These are phyloP conservation scores for Machimus atricapillus DNA, from an alignment of 2,888 invertebrate species.

Conservation along the genomic window DNA sequence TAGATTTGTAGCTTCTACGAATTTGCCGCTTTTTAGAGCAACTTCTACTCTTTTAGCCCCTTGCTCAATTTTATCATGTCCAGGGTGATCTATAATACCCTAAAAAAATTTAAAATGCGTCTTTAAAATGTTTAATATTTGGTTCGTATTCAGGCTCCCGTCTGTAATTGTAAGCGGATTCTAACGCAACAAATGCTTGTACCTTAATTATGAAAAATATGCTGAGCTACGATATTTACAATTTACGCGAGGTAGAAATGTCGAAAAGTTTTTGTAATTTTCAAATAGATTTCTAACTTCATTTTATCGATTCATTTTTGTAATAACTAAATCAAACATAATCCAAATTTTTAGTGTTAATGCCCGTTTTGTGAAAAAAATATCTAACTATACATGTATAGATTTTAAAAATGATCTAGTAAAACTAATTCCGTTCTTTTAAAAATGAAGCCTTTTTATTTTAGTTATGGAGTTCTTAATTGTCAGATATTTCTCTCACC, in stretches of 20 bases:
- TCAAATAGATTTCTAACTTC: background rate
- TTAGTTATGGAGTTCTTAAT: too few species aligned
- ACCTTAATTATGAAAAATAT: too few species aligned
- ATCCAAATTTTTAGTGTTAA: too few species aligned
- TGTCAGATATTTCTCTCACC: too few species aligned
- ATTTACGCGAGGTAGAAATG: background rate
- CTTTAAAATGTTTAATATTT: background rate
- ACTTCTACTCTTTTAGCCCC: slow-evolving; percentile 67
- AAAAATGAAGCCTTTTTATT: too few species aligned
- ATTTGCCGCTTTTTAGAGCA: slow-evolving; percentile 68
- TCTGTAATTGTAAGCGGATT: background rate
- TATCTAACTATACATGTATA: too few species aligned
- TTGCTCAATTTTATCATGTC: slow-evolving; percentile 67
- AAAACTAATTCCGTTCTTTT: too few species aligned
- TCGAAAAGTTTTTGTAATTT: background rate
- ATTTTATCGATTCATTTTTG: background rate
- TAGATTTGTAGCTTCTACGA: slow-evolving; percentile 67
- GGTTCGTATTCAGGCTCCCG: background rate
- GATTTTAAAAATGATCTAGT: too few species aligned
- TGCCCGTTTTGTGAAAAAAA: too few species aligned
- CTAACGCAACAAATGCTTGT: background rate
- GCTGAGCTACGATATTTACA: background rate
- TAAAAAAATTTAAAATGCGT: slow-evolving; percentile 48
- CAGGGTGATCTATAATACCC: slow-evolving; percentile 75
- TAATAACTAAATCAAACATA: background rate